Conservation (phyloP, 2,797 vertebrate species). For the Borostomias antarcticus region DNA sequence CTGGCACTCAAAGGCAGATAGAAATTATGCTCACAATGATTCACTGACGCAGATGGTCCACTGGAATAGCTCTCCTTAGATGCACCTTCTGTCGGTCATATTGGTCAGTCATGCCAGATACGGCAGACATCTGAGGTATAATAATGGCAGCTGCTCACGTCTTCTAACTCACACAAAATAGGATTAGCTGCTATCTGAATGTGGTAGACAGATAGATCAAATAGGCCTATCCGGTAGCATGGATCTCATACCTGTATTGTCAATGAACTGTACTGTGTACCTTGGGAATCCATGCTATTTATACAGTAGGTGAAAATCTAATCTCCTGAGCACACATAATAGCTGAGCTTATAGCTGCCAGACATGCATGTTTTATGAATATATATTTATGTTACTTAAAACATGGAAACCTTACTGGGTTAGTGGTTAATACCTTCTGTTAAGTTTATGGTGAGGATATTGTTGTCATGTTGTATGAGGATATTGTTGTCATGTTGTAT, state of each 20-base stretch:
- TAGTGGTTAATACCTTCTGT: not conserved
- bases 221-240: too few species aligned
- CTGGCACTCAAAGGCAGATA: constrained; percentile 39
- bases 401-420: not conserved
- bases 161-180: not conserved
- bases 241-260: too few species aligned
- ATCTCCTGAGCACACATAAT: constrained; percentile 1
- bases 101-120: not conserved
- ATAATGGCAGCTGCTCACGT: constrained; percentile 16
- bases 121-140: not conserved
- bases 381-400: not conserved
- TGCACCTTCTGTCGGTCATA: not conserved
- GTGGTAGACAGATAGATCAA: too few species aligned
- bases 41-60: constrained; percentile 40
- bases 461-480: not conserved
- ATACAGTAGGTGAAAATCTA: not conserved
- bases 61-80: not conserved
- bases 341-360: not conserved
- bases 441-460: not conserved
- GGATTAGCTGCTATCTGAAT: too few species aligned
- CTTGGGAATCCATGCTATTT: too few species aligned
- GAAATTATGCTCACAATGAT: constrained; percentile 52
- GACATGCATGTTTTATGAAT: not conserved
- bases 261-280: too few species aligned
- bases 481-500: not conserved